Evolutionary conservation across 2,797 vertebrate species (phyloP).

Genomic region (Perodicticus potto): DNA sequence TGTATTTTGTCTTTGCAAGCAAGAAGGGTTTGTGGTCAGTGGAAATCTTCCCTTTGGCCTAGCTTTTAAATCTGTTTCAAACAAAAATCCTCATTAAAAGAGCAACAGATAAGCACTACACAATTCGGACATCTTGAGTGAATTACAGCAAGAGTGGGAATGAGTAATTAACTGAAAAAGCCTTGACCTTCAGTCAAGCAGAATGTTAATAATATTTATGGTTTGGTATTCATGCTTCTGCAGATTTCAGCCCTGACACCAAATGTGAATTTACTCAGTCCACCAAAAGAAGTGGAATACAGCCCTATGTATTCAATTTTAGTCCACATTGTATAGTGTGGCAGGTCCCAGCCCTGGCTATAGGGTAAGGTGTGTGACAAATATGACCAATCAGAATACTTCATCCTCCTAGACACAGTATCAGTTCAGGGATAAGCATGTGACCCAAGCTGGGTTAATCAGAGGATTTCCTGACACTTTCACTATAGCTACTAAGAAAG

Average conservation of each 20-base stretch:
- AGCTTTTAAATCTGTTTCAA: slow-evolving; percentile 72
- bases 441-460: neutral
- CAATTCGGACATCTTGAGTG: slow-evolving; percentile 6
- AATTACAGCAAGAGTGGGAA: slow-evolving; percentile 22
- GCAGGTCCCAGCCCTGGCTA: neutral
- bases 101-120: slow-evolving; percentile 9
- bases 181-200: neutral
- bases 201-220: neutral
- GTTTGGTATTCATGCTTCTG: neutral
- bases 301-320: neutral
- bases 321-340: neutral
- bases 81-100: slow-evolving; percentile 67
- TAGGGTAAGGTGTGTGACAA: neutral
- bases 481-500: neutral
- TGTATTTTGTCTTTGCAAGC: slow-evolving; percentile 30
- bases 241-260: neutral
- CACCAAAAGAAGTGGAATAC: neutral
- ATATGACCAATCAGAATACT: neutral
- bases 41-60: slow-evolving; percentile 57
- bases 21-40: slow-evolving; percentile 27
- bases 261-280: neutral
- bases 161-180: neutral
- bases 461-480: neutral
- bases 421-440: neutral
- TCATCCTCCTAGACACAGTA: neutral